Base-by-base conservation (phyloP, 35 echinoderm and acorn worm genomes). In the Amphiura filiformis region DNA sequence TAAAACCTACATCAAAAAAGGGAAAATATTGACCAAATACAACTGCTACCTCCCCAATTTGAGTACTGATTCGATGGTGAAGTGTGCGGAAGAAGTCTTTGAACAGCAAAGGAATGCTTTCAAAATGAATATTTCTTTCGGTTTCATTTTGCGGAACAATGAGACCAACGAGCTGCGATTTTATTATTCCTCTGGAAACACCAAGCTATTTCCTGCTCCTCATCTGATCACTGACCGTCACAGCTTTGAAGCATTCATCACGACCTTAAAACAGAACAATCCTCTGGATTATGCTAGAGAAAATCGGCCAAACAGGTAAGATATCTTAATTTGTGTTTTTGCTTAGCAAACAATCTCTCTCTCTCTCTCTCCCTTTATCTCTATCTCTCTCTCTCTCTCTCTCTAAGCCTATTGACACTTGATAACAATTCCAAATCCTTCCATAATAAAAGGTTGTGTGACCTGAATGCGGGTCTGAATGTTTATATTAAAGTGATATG, bases 261-360 rank as follows among this genome's bases (percentile, higher is more conserved):
- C 77, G 5, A 32, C 12, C 23, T 20, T 91, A 18, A 0, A 38
- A 0, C 39, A 75, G 14, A 7, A 78, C 13, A 75, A 85, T 15
- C 82, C 41, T 12, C 34, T 91, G 32, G 42, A 79, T 31, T 82
- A 85, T 80, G 89, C 34, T 12, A 0, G 75, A 17, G 12, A 44
- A 57, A n/a, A 78, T 28, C 57, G 89, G 14, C 89, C 89, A n/a
- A 81, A 61, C 78, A 86, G 76, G 18, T n/a, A n/a, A n/a, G n/a
- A n/a, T n/a, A n/a, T n/a, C n/a, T n/a, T n/a, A n/a, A n/a, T n/a
- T n/a, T n/a, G n/a, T n/a, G n/a, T n/a, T n/a, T n/a, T n/a, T n/a
- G n/a, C n/a, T n/a, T n/a, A n/a, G n/a, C n/a, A n/a, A n/a, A n/a
- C n/a, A n/a, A n/a, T n/a, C n/a, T n/a, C n/a, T n/a, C n/a, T n/a